Evolutionary conservation across 2,888 invertebrate genomes (phyloP).

Genomic region (Dascillus cervinus): DNA sequence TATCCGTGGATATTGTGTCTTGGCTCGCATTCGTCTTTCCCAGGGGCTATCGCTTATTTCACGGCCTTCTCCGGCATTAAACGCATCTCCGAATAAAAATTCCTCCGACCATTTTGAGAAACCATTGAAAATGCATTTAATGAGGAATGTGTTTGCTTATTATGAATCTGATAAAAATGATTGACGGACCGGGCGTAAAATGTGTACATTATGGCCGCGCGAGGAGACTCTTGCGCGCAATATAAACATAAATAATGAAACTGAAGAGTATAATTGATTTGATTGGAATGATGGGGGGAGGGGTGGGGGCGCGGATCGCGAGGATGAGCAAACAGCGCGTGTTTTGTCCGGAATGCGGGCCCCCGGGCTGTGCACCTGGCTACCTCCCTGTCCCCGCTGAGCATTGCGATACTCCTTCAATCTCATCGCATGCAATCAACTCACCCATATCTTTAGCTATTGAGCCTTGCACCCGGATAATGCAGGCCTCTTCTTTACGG

Average conservation of each 20-base stretch:
- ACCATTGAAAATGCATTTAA: constrained; percentile 8
- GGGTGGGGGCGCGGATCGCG: constrained; percentile 23
- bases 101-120: neutral
- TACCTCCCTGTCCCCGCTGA: constrained; percentile 26
- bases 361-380: constrained; percentile 41
- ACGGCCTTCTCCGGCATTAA: constrained; percentile 13
- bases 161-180: constrained; percentile 4
- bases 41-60: constrained; percentile 21
- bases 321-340: constrained; percentile 40
- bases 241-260: constrained; percentile 5
- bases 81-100: constrained; percentile 2
- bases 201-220: constrained; percentile 8
- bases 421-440: constrained; percentile 25
- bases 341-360: constrained; percentile 41
- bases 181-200: constrained; percentile 9
- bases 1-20: constrained; percentile 31
- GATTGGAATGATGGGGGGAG: constrained; percentile 13
- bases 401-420: constrained; percentile 20
- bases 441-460: constrained; percentile 14
- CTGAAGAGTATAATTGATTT: constrained; percentile 18
- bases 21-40: constrained; percentile 21
- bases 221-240: constrained; percentile 5
- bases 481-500: too few species aligned
- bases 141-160: constrained; percentile 7
- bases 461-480: neutral